Conservation (phyloP, 2,113 vertebrate species). For the Thomomys bottae region DNA sequence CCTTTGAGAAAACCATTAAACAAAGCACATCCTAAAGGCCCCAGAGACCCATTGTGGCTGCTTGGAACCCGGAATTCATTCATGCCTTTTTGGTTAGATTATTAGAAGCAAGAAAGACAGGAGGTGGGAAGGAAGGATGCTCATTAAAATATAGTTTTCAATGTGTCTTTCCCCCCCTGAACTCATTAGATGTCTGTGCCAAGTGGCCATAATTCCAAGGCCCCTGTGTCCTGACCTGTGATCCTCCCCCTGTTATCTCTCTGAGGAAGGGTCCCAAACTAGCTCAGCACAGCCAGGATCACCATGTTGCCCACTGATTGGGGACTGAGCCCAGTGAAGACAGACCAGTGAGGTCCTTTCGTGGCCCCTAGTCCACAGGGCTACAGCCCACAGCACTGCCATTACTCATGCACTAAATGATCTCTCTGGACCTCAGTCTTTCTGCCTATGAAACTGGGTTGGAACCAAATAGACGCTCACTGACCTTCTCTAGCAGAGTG, state of each 20-base stretch:
- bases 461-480: neutral
- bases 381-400: neutral
- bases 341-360: neutral
- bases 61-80: slow-evolving; percentile 59
- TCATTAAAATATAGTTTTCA: slow-evolving; percentile 30
- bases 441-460: neutral
- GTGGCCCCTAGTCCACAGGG: neutral
- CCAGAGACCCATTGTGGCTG: slow-evolving; percentile 63
- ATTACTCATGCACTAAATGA: too few relatives aligned
- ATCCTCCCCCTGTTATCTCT: neutral
- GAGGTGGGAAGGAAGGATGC: neutral
- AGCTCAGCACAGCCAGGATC: neutral
- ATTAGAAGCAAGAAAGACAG: neutral
- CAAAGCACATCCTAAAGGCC: slow-evolving; percentile 72
- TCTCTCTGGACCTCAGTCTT: neutral
- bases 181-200: neutral
- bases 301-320: fast-evolving
- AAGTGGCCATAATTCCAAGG: neutral
- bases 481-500: neutral
- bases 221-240: neutral
- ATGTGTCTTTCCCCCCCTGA: neutral
- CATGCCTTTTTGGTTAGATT: slow-evolving; percentile 50
- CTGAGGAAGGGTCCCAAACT: neutral
- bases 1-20: slow-evolving; percentile 75
- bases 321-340: neutral